Evolutionary conservation across 1,140 invertebrate species (phyloP).

Genomic region (Phocides pigmalion): DNA sequence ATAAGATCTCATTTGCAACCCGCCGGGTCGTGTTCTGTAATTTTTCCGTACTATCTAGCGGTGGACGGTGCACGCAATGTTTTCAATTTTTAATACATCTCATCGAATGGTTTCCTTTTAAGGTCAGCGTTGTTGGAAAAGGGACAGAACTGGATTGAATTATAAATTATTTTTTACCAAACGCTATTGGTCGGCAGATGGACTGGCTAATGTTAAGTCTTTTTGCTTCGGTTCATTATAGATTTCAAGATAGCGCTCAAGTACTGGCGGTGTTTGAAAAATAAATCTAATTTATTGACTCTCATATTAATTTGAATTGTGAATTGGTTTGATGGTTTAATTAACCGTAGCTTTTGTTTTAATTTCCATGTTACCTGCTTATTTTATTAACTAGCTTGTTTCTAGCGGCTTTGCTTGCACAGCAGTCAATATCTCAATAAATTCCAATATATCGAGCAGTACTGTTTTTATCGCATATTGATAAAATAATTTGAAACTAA

Average conservation of each 20-base stretch:
- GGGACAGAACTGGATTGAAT: slow-evolving; percentile 50
- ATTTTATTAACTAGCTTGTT: too few species aligned
- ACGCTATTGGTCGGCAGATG: slow-evolving; percentile 58
- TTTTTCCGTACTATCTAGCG: slow-evolving; percentile 59
- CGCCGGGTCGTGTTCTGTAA: slow-evolving; percentile 48
- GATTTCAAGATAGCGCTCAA: slow-evolving; percentile 7
- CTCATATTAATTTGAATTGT: not conserved
- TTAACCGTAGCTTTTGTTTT: too few species aligned
- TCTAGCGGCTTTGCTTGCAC: too few species aligned
- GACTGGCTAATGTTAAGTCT: slow-evolving; percentile 37
- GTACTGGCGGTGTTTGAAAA: too few species aligned
- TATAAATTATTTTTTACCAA: slow-evolving; percentile 59
- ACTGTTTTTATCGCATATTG: too few species aligned
- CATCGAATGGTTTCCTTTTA: slow-evolving; percentile 67
- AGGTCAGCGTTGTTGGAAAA: slow-evolving; percentile 63
- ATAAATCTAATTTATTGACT: slow-evolving; percentile 12
- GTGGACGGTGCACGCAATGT: slow-evolving; percentile 62
- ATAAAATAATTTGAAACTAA: too few species aligned
- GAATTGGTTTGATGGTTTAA: not conserved
- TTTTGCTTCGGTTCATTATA: slow-evolving; percentile 21
- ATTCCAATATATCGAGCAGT: too few species aligned
- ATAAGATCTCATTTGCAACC: slow-evolving; percentile 72
- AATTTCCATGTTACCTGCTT: too few species aligned
- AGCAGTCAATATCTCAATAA: too few species aligned
- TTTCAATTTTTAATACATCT: slow-evolving; percentile 77